A percentile compares a stretch with the other conserved stretches of the same genome.
Evolutionary conservation across 2,113 vertebrate species (phyloP).

Genomic region (Psilopsiagon aymara): DNA sequence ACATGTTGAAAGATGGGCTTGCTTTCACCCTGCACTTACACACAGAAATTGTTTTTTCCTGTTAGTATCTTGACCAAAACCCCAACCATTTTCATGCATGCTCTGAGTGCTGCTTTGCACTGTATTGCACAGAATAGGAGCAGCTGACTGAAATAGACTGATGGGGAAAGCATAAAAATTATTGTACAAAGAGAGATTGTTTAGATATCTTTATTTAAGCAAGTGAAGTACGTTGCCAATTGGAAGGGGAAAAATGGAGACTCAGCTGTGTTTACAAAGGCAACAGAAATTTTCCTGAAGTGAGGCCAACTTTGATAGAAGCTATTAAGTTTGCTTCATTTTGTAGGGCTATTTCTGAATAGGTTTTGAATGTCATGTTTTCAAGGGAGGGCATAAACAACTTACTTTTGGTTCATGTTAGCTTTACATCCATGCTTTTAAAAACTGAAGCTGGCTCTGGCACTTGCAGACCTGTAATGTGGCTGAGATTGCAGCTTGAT

Average conservation of each 20-base stretch:
- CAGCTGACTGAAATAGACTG: not conserved
- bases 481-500: not conserved
- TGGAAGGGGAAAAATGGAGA: constrained; percentile 49
- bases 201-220: constrained; percentile 62
- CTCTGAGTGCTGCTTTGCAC: not conserved
- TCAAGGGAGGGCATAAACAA: not conserved
- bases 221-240: constrained; percentile 8
- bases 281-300: constrained; percentile 58
- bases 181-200: constrained; percentile 40
- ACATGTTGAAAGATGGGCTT: not conserved
- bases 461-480: fast-evolving
- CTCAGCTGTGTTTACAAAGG: constrained; percentile 66
- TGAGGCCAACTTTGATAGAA: constrained; percentile 36
- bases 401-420: not conserved
- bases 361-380: not conserved
- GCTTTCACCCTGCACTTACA: not conserved
- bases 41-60: not conserved
- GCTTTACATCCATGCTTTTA: not conserved
- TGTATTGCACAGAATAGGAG: not conserved
- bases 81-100: not conserved
- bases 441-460: not conserved
- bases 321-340: constrained; percentile 35
- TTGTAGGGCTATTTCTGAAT: not conserved
- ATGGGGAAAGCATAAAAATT: constrained; percentile 24
- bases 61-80: not conserved